A percentile compares a stretch with the other conserved stretches of the same genome.
Conservation (phyloP, 2,797 vertebrate genomes). For the Pseudomugil gertrudae region DNA sequence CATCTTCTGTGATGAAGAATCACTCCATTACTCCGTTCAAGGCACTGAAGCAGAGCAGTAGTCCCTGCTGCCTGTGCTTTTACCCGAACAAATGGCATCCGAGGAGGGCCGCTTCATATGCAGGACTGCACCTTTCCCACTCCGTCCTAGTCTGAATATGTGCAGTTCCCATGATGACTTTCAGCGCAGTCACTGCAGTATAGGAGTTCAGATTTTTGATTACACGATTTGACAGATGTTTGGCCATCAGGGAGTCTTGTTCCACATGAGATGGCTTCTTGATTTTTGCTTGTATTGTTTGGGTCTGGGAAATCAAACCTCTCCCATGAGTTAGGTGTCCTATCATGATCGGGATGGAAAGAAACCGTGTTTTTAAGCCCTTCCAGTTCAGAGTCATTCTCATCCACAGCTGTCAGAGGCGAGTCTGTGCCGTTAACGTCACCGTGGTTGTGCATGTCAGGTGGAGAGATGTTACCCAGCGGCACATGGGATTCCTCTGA, state of each 20-base stretch:
- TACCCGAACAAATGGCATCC: slow-evolving; percentile 23
- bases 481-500: slow-evolving; percentile 16
- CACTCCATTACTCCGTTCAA: slow-evolving; percentile 46
- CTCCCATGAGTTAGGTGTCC: slow-evolving; percentile 8
- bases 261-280: slow-evolving; percentile 11
- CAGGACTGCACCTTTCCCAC: slow-evolving; percentile 20
- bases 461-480: slow-evolving; percentile 16
- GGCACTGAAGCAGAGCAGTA: slow-evolving; percentile 60
- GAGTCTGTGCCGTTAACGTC: slow-evolving; percentile 22
- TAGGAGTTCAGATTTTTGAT: slow-evolving; percentile 35
- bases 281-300: slow-evolving; percentile 6
- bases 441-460: background rate
- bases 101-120: slow-evolving; percentile 2
- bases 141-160: slow-evolving; percentile 19
- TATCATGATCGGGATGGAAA: slow-evolving; percentile 18
- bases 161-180: slow-evolving; percentile 10
- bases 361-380: slow-evolving; percentile 1
- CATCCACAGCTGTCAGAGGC: slow-evolving; percentile 4
- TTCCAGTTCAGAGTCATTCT: slow-evolving; percentile 8
- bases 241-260: slow-evolving; percentile 2
- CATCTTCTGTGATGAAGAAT: slow-evolving; percentile 10
- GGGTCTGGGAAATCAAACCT: slow-evolving; percentile 7
- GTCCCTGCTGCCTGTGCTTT: slow-evolving; percentile 42
- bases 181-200: slow-evolving; percentile 2
- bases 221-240: slow-evolving; percentile 14